phyloP scores from a whole-genome alignment of 2,888 invertebrate genomes.

The Crepidodera aurea region DNA sequence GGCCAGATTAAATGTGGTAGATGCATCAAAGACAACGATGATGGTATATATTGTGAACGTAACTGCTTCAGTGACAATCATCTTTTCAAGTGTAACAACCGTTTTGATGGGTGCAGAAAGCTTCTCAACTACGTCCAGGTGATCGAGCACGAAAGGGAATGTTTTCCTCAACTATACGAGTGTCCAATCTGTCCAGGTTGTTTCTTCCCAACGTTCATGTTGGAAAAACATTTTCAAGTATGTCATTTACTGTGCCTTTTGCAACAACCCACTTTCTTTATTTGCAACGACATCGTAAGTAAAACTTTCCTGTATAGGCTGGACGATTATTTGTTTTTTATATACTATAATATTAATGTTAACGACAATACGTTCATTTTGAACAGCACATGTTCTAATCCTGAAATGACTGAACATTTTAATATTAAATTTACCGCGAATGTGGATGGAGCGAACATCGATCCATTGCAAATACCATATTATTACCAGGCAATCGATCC shows the following conservation, averaged over 20 bases:
- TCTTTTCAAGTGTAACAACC: constrained; percentile 32
- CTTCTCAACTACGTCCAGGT: constrained; percentile 22
- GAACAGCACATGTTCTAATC: neutral
- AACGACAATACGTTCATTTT: neutral
- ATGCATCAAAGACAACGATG: constrained; percentile 24
- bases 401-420: neutral
- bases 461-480: no score
- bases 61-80: constrained; percentile 12
- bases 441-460: neutral
- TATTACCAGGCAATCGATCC: neutral
- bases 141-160: constrained; percentile 26
- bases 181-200: constrained; percentile 25
- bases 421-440: neutral
- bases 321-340: neutral
- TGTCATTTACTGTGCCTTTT: neutral
- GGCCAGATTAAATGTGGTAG: constrained; percentile 31
- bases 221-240: constrained; percentile 12
- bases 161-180: neutral
- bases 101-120: constrained; percentile 32
- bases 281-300: neutral
- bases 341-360: neutral
- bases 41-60: constrained; percentile 14
- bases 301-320: neutral
- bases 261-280: neutral
- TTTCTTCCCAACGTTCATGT: neutral